Base-by-base conservation (phyloP, 2,797 vertebrate species). In the Enteromius afrohamiltoni region DNA sequence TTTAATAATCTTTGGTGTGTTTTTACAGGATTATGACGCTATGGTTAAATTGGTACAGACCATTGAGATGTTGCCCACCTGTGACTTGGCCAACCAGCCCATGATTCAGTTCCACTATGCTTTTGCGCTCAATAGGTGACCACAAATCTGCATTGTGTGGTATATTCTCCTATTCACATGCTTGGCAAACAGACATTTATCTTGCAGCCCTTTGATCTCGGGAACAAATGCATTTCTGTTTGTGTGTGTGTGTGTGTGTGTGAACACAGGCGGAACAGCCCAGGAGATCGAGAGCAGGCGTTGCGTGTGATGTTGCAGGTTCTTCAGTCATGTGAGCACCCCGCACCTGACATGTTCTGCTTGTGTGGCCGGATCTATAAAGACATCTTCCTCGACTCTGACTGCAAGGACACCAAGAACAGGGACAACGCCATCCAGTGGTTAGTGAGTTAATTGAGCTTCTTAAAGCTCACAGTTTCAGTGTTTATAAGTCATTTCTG, bases 31-130 rank as follows among this genome's bases (percentile, higher is more conserved):
- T 89, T 99, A 99, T 40, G 95, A 98, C 85, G 96, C 97, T 40
- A 98, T 99, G 97, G 97, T 99, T 89, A 98, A 97, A 89, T 93
- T 99, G 86, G 96, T 99, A n/a, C 95, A 99, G 92, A 97, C 96
- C 7, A 90, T 99, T 83, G 95, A 98, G 93, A 96, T 95, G 95
- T 93, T 99, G 88, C 97, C 97, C 17, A 97, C 96, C 0, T 99
- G 96, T 90, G 97, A 98, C 88, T 92, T 98, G 91, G 95, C 97
- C 10, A 96, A 96, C 67, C 97, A 98, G 86, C 95, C 97, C 82
- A 98, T 97, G 94, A 98, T 99, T 91, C 97, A 98, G 93, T 98
- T 98, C 91, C 97, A 98, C 91, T 99, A 97, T 42, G 96, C 97
- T 64, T 98, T 99, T 91, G 98, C 98, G 0, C 92, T 99, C 84